phyloP scores from a whole-genome alignment of 2,113 vertebrate genomes.

The Anhinga rufa region DNA sequence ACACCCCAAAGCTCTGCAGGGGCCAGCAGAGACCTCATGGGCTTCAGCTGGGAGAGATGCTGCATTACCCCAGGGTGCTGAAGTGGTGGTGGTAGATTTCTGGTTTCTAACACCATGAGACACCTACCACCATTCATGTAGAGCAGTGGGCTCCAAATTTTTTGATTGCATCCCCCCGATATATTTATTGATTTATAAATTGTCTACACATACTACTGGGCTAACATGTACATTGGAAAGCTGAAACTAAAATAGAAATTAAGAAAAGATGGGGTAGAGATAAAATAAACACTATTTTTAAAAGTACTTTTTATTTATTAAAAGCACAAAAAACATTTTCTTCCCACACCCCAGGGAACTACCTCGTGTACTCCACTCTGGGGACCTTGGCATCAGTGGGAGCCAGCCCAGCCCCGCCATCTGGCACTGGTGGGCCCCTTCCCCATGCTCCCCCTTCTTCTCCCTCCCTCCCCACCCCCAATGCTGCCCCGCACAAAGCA shows the following conservation, averaged over 20 bases:
- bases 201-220: not conserved
- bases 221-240: not conserved
- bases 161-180: not conserved
- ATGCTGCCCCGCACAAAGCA: not conserved
- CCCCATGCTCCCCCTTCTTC: accelerated
- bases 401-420: accelerated
- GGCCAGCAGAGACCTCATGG: not conserved
- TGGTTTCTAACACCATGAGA: not conserved
- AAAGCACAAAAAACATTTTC: not conserved
- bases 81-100: accelerated
- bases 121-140: accelerated
- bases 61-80: accelerated
- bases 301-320: not conserved
- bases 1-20: not conserved
- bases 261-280: not conserved
- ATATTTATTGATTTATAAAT: not conserved
- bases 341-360: accelerated
- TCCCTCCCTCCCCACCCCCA: too few relatives aligned
- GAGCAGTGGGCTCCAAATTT: not conserved
- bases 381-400: not conserved
- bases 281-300: accelerated
- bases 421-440: not conserved
- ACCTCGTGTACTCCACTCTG: accelerated
- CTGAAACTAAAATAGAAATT: not conserved
- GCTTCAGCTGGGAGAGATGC: not conserved